phyloP scores from a whole-genome alignment of 2,113 vertebrate species.

The Vidua macroura region DNA sequence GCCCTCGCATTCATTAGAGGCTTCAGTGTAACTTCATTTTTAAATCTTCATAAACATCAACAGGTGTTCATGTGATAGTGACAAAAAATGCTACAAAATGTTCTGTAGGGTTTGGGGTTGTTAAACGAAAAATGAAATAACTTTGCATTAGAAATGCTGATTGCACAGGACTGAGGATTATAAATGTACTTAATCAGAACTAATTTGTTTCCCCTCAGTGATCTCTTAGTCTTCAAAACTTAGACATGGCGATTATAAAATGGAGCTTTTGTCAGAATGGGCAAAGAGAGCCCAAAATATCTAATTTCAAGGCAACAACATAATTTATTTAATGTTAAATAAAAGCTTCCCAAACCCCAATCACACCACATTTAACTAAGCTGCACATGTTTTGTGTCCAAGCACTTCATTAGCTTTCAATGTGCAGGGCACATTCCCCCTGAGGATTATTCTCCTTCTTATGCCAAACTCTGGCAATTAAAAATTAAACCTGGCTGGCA shows the following conservation, averaged over 20 bases:
- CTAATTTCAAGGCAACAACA: background rate
- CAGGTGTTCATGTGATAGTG: background rate
- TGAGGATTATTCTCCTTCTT: background rate
- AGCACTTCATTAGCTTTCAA: background rate
- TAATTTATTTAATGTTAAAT: background rate
- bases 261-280: background rate
- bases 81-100: background rate
- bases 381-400: background rate
- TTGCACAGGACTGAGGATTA: background rate
- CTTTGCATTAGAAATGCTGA: background rate
- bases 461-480: slow-evolving; percentile 16
- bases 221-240: background rate
- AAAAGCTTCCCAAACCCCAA: background rate
- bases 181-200: background rate
- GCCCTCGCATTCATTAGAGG: background rate
- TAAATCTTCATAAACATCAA: background rate
- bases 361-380: background rate
- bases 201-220: background rate
- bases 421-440: background rate
- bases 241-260: background rate
- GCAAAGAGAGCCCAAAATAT: background rate
- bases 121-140: background rate
- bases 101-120: background rate
- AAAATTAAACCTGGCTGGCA: slow-evolving; percentile 32
- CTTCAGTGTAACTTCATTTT: background rate